Base-by-base conservation (phyloP, 2,113 vertebrate genomes). In the Tetrao urogallus region DNA sequence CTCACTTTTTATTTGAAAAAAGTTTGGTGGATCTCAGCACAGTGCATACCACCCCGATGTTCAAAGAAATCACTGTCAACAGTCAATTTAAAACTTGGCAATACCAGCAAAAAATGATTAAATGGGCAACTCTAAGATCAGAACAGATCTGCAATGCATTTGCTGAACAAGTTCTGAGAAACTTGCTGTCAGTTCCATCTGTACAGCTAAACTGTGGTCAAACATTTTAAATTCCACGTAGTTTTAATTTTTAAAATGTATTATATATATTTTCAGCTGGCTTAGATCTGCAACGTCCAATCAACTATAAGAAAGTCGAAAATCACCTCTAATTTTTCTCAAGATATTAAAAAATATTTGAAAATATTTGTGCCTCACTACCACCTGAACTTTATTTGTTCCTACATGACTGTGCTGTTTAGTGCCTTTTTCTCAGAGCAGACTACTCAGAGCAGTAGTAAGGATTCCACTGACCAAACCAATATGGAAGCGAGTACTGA, bases 1-100 rank as follows among this genome's bases (percentile, higher is more conserved):
- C 91, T 96, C 91, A 91, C 95, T 90, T 95, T 67, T 88, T 91
- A 83, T 94, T 94, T 81, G 93, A 96, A 92, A 56, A 86, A 82
- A 96, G 88, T 91, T 94, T 88, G 80, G 93, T 91, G 80, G 57
- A 94, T 94, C 88, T 95, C 76, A 83, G 89, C 79, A 77, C 43
- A 71, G 70, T 25, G 67, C 43, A 69, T 3, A 81, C 81, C 78
- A 96, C 85, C 69, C 89, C 89, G 82, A 95, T 81, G 79, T 94
- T 91, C 89, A 91, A 70, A 94, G 96, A 94, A 96, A 89, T 81
- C 93, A 88, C 34, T 58, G 69, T 83, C 86, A 82, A 69, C 60
- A 88, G 43, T 75, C 77, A 81, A 77, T 86, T 36, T 90, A 90
- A 89, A 96, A 83, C 25, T 77, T 93, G 72, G 85, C 76, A 92